phyloP scores from a whole-genome alignment of 2,797 vertebrate species.

The Tapera naevia region DNA sequence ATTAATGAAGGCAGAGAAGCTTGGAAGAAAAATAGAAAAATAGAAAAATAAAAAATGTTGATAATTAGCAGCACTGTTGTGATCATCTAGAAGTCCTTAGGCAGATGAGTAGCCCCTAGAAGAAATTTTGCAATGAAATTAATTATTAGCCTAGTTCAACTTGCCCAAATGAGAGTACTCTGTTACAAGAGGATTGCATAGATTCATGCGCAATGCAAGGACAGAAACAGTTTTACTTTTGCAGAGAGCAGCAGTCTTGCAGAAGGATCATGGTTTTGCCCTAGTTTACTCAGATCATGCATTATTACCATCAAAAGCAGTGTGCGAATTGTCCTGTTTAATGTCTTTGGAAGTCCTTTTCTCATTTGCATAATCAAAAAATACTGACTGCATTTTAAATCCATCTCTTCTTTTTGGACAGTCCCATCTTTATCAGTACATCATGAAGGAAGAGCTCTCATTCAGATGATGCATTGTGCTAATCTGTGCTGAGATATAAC shows the following conservation, averaged over 20 bases:
- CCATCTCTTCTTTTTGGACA: constrained; percentile 1
- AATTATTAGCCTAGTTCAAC: neutral
- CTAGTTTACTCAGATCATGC: neutral
- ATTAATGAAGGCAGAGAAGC: neutral
- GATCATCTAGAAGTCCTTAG: neutral
- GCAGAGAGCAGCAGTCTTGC: neutral
- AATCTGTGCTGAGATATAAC: neutral
- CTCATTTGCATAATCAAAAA: neutral
- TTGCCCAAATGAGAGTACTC: neutral
- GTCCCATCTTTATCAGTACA: constrained; percentile 27
- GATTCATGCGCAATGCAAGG: neutral
- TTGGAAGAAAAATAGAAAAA: too few species aligned
- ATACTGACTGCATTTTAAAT: neutral
- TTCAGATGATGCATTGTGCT: constrained; percentile 48
- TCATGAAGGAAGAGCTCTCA: constrained; percentile 31
- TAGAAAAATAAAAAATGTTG: neutral
- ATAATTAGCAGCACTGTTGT: neutral
- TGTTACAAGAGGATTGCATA: neutral
- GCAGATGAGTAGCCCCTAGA: neutral
- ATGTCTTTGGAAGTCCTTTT: neutral
- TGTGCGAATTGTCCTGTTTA: neutral
- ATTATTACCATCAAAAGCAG: accelerated
- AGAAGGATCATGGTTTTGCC: neutral
- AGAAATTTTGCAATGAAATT: neutral
- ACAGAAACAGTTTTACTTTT: neutral